These are phyloP conservation scores for Apostichopus japonicus DNA, from an alignment of 35 echinoderm and acorn worm genomes.

Conservation along the genomic window DNA sequence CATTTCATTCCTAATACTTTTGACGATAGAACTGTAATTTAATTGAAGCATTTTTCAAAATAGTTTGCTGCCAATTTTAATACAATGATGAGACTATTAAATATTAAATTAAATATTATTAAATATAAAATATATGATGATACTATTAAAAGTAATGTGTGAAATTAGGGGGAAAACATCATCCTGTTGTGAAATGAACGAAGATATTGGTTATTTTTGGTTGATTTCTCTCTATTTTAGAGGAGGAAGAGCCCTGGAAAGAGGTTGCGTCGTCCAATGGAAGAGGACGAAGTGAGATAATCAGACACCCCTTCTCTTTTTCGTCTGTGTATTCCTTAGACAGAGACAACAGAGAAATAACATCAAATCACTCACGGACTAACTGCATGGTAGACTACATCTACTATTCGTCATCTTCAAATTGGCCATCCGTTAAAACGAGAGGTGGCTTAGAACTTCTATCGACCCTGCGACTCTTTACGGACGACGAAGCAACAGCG, in stretches of 20 bases:
- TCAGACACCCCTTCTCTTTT: conserved; percentile 61
- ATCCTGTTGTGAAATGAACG: too few relatives aligned
- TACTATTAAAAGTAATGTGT: too few relatives aligned
- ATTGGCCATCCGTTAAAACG: neutral
- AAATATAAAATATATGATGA: too few relatives aligned
- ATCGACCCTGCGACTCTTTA: conserved; percentile 55
- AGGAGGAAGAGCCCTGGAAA: conserved; percentile 5
- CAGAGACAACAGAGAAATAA: conserved; percentile 56
- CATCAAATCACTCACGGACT: conserved; percentile 87
- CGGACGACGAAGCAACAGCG: conserved; percentile 68
- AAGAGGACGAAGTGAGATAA: neutral
- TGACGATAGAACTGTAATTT: too few relatives aligned
- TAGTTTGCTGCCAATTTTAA: too few relatives aligned
- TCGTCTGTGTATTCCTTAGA: conserved; percentile 58
- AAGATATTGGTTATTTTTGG: neutral
- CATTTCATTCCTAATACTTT: too few relatives aligned
- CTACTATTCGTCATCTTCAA: conserved; percentile 51
- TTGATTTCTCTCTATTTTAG: neutral
- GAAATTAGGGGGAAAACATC: too few relatives aligned
- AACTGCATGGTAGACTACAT: conserved; percentile 99
- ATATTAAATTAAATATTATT: too few relatives aligned
- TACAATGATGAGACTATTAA: too few relatives aligned
- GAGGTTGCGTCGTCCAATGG: neutral
- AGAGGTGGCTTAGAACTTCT: neutral
- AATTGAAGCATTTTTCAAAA: too few relatives aligned